These are phyloP conservation scores for Melinaea marsaeus DNA, from an alignment of 2,888 invertebrate genomes.

Conservation along the genomic window DNA sequence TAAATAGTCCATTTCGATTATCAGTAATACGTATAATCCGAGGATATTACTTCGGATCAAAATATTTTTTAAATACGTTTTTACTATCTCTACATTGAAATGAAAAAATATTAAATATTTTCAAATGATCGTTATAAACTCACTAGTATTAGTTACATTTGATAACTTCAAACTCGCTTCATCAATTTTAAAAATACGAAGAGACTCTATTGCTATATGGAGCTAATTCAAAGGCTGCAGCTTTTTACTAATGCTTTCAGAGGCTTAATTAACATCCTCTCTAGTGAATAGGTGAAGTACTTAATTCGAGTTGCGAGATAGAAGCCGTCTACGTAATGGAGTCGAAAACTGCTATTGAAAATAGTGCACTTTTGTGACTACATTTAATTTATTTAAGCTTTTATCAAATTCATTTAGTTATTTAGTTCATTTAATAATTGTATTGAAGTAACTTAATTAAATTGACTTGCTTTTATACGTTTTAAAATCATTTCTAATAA, in stretches of 20 bases:
- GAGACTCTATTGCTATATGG: conserved; percentile 42
- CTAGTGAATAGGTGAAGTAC: conserved; percentile 59
- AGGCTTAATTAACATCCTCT: conserved; percentile 70
- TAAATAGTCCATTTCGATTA: no score
- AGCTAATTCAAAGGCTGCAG: conserved; percentile 54
- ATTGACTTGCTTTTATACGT: no score
- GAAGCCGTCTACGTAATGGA: conserved; percentile 38
- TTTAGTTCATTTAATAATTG: background rate
- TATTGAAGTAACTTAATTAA: no score
- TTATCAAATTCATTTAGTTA: background rate
- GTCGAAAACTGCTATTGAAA: conserved; percentile 26
- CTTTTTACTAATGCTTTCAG: conserved; percentile 72
- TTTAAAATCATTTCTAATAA: no score
- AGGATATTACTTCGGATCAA: no score
- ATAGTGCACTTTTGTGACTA: conserved; percentile 20
- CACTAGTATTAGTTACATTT: conserved; percentile 22
- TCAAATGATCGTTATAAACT: no score
- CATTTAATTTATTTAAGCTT: background rate
- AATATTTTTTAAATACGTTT: no score
- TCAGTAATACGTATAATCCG: no score
- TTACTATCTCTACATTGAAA: no score
- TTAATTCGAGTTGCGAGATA: conserved; percentile 52
- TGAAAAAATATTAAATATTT: no score
- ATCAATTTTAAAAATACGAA: conserved; percentile 54
- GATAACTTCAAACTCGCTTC: conserved; percentile 37